These are phyloP conservation scores for Phortica magna DNA, from an alignment of 2,888 invertebrate genomes.

Conservation along the genomic window DNA sequence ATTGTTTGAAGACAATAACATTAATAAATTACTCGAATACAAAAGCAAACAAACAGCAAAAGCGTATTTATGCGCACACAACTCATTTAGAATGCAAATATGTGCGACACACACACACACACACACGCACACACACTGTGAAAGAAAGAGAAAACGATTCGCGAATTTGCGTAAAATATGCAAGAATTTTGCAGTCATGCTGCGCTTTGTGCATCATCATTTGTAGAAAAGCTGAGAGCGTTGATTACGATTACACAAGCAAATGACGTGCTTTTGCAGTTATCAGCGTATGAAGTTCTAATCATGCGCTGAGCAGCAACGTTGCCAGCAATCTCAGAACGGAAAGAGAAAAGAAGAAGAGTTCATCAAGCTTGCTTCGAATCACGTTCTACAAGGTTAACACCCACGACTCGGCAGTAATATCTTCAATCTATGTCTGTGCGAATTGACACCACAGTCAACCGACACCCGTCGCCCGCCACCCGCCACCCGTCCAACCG, in stretches of 20 bases:
- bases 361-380: not conserved
- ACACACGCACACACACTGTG: not conserved
- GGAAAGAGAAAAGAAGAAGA: not conserved
- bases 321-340: too few relatives aligned
- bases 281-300: not conserved
- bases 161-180: conserved; percentile 21
- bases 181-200: conserved; percentile 16
- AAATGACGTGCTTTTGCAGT: not conserved
- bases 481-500: too few relatives aligned
- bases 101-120: not conserved
- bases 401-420: conserved; percentile 24
- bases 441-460: not conserved
- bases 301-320: too few relatives aligned
- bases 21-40: not conserved
- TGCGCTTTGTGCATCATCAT: not conserved
- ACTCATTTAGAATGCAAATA: conserved; percentile 6
- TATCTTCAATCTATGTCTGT: conserved; percentile 21
- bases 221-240: not conserved
- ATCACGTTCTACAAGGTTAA: conserved; percentile 30
- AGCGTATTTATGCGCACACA: conserved; percentile 13
- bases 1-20: not conserved
- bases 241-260: not conserved
- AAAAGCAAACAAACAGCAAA: not conserved
- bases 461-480: not conserved
- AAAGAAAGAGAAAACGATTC: not conserved